Conservation (phyloP, 2,888 invertebrate species). For the Dolomedes plantarius region DNA sequence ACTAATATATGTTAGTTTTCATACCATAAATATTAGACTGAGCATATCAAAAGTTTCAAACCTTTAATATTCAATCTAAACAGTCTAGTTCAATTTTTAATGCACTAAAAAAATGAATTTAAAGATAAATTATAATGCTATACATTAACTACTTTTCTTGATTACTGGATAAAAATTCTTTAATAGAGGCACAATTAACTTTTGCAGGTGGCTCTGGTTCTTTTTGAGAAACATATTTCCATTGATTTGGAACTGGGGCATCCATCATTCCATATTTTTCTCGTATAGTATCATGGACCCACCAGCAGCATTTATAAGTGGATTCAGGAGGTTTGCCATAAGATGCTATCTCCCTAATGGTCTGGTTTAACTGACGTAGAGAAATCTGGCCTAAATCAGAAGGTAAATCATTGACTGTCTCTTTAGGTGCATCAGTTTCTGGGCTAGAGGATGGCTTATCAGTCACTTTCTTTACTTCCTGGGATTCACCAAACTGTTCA, state of each 20-base stretch:
- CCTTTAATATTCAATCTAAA: too few species aligned
- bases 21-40: too few species aligned
- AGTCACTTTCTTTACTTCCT: neutral
- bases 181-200: conserved; percentile 33
- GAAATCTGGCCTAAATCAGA: conserved; percentile 36
- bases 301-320: conserved; percentile 82
- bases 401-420: neutral
- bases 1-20: too few species aligned
- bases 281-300: conserved; percentile 80
- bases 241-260: conserved; percentile 80
- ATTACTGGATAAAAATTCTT: conserved; percentile 28
- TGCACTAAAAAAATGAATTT: too few species aligned
- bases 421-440: neutral
- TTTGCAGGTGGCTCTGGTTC: conserved; percentile 16
- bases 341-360: conserved; percentile 81
- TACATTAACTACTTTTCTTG: too few species aligned
- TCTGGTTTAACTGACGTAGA: conserved; percentile 41
- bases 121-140: too few species aligned
- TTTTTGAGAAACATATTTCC: conserved; percentile 79
- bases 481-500: neutral
- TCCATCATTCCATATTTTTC: conserved; percentile 79
- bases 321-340: conserved; percentile 81
- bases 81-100: too few species aligned
- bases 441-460: neutral
- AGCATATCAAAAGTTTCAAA: too few species aligned